Conservation (phyloP, 2,797 vertebrate species). For the Pseudotriccus pelzelni region DNA sequence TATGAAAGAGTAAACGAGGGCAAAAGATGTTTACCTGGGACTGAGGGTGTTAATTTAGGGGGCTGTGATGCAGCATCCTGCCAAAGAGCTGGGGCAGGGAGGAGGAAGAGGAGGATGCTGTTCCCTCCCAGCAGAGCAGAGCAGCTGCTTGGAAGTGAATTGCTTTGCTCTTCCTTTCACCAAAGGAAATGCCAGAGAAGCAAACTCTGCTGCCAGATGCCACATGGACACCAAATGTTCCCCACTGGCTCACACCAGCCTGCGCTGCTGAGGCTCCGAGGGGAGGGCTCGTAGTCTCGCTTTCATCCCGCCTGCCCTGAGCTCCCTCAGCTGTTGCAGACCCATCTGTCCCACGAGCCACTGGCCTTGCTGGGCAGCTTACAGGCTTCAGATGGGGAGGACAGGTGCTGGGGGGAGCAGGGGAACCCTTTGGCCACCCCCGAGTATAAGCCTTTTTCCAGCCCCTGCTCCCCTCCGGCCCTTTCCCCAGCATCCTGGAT, state of each 20-base stretch:
- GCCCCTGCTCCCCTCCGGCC: rapidly evolving
- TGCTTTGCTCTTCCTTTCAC: constrained; percentile 67
- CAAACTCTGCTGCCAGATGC: constrained; percentile 53
- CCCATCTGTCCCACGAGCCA: neutral
- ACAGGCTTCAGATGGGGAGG: neutral
- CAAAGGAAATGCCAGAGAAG: constrained; percentile 68
- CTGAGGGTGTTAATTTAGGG: neutral
- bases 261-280: rapidly evolving
- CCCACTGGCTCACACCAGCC: neutral
- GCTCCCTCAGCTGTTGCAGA: neutral
- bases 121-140: neutral
- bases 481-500: neutral
- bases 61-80: neutral
- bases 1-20: neutral
- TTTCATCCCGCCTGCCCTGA: constrained; percentile 38
- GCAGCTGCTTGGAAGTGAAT: constrained; percentile 44
- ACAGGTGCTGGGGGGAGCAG: neutral
- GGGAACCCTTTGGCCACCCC: neutral
- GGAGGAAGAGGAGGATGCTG: neutral
- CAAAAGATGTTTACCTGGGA: constrained; percentile 7
- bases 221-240: constrained; percentile 73
- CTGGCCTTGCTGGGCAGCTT: neutral
- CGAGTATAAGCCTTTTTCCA: neutral
- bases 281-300: neutral
- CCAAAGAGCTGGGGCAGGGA: neutral